These are phyloP conservation scores for Grapholita molesta DNA, from an alignment of 1,140 invertebrate species.

Conservation along the genomic window DNA sequence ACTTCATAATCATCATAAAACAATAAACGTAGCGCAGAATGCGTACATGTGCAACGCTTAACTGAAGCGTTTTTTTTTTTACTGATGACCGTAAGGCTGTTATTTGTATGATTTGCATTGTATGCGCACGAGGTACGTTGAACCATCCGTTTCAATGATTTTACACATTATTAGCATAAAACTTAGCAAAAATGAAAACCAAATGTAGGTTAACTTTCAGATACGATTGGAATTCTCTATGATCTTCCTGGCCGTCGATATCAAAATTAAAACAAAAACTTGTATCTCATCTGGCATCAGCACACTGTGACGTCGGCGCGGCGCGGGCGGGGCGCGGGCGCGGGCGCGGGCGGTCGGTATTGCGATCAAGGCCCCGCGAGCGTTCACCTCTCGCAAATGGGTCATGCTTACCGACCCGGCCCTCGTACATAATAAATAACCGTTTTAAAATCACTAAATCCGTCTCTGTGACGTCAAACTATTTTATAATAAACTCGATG, in stretches of 20 bases:
- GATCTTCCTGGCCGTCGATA: no score
- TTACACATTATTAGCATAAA: no score
- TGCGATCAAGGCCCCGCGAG: conserved; percentile 73
- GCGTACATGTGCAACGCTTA: background rate
- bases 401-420: conserved; percentile 62
- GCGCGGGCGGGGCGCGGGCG: conserved; percentile 30
- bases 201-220: no score
- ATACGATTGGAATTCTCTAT: no score
- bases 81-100: no score
- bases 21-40: background rate
- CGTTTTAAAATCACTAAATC: conserved; percentile 65
- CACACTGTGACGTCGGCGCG: conserved; percentile 41
- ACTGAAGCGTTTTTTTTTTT: no score
- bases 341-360: conserved; percentile 46
- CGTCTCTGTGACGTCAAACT: conserved; percentile 45
- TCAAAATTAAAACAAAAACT: background rate
- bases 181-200: no score
- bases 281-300: background rate
- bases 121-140: no score
- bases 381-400: conserved; percentile 67
- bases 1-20: background rate
- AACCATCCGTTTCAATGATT: no score
- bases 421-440: conserved; percentile 62
- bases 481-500: conserved; percentile 22
- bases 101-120: no score